Evolutionary conservation across 2,797 vertebrate species (phyloP), one percentile per base, ranked within the genome.

Genomic region (Peromyscus aztecus): DNA sequence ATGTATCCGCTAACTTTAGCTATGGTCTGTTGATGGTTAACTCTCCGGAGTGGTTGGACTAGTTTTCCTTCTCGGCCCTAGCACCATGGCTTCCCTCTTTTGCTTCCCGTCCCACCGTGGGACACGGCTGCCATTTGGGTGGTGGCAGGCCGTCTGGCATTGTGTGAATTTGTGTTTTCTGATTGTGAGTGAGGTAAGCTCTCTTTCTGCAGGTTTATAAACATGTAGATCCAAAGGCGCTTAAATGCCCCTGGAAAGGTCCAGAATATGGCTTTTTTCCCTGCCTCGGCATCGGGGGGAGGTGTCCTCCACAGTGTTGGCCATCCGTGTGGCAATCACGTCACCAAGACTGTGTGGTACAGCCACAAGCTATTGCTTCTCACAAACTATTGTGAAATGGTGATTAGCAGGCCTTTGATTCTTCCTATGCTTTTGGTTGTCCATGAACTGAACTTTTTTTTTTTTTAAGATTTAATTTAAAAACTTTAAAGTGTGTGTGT

Each of bases 141-240:
- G 31, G 67, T 17, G 69, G 1, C 65, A 55, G 61, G 8, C 73
- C 43, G 84, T 31, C 12, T 29, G 57, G 46, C 17, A n/a, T 23
- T 67, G 9, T 80, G 14, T 92, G 71, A 24, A 83, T 37, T 78
- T 96, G 73, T 34, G 73, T 71, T 91, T 96, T 65, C 71, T 61
- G 77, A 46, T 57, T 49, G 31, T 83, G 46, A 19, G 4, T 46
- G 27, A 80, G 40, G 29, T 21, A 37, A 31, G 43, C 82, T 75
- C 27, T 52, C 37, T 86, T 73, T 67, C 83, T 73, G 52, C 69
- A 67, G 23, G 57, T 81, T 76, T 81, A 46, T 37, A 94, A 91
- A 85, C 37, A 59, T 40, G 14, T 59, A 40, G 83, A 34, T 63
- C 49, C 83, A 61, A 8, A 76, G 40, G 75, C 81, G 6, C 52